Percentiles rank a stretch among this genome's conserved stretches.
phyloP scores from a whole-genome alignment of 1,140 invertebrate species.

The Cyrtorhinus lividipennis region DNA sequence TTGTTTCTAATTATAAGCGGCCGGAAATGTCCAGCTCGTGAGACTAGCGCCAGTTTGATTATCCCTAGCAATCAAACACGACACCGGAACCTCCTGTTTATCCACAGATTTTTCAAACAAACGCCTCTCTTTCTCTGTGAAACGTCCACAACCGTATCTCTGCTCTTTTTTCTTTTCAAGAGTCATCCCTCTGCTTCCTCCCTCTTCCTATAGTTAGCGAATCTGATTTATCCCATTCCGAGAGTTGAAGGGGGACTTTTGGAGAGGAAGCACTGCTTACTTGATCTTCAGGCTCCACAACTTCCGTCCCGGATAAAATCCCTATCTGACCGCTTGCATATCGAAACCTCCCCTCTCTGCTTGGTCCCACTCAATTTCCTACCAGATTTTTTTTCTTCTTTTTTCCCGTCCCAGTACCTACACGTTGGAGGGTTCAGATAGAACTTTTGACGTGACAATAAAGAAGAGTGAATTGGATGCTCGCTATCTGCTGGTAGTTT shows the following conservation, averaged over 20 bases:
- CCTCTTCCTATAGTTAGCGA: neutral
- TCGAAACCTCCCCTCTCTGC: neutral
- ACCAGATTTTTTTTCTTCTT: neutral
- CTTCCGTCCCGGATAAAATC: neutral
- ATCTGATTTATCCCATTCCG: slow-evolving; percentile 4
- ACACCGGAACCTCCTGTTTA: neutral
- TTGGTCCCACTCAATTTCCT: slow-evolving; percentile 1
- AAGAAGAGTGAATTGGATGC: slow-evolving; percentile 2
- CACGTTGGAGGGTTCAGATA: neutral
- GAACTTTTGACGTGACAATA: slow-evolving; percentile 3
- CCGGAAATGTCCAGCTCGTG: neutral
- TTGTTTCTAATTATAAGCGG: neutral
- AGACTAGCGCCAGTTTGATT: neutral
- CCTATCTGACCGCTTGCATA: slow-evolving; percentile 1
- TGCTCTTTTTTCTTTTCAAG: neutral
- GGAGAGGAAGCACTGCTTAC: slow-evolving; percentile 3
- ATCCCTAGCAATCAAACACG: neutral
- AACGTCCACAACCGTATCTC: too few species aligned
- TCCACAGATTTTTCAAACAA: neutral
- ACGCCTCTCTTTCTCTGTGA: too few species aligned
- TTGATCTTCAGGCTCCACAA: slow-evolving; percentile 9
- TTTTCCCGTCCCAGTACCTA: neutral
- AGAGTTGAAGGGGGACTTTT: neutral
- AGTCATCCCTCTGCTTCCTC: neutral
- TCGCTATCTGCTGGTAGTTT: neutral